Conservation (phyloP, 1,140 invertebrate species). For the Sinella curviseta region DNA sequence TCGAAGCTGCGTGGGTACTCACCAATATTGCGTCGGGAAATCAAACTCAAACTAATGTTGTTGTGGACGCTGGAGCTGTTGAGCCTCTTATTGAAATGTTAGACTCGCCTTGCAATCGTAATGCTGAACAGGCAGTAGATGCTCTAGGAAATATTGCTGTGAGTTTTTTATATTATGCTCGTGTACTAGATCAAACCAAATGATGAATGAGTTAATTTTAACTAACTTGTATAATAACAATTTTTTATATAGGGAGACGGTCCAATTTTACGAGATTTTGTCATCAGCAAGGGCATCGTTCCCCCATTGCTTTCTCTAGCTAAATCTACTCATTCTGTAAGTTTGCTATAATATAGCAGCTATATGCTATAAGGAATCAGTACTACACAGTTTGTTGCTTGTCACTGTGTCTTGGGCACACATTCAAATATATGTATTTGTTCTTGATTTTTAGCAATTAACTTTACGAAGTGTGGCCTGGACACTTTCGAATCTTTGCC, state of each 20-base stretch:
- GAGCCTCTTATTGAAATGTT: conserved; percentile 79
- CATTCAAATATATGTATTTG: too few relatives aligned
- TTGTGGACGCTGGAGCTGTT: conserved; percentile 82
- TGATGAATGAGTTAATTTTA: too few relatives aligned
- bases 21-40: conserved; percentile 98
- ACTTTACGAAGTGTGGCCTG: conserved; percentile 82
- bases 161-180: too few relatives aligned
- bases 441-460: too few relatives aligned
- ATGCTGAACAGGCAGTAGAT: conserved; percentile 96
- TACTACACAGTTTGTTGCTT: too few relatives aligned
- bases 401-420: too few relatives aligned
- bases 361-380: too few relatives aligned
- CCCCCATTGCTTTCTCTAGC: conserved; percentile 52
- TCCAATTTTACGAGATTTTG: conserved; percentile 58
- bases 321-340: conserved; percentile 46
- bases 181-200: too few relatives aligned
- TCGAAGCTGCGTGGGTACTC: conserved; percentile 96
- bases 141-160: conserved; percentile 63
- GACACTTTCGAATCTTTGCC: conserved; percentile 89
- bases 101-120: conserved; percentile 70
- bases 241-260: conserved; percentile 59
- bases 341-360: too few relatives aligned
- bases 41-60: conserved; percentile 81
- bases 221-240: too few relatives aligned
- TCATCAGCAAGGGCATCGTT: conserved; percentile 53